Percentiles rank a stretch among this genome's conserved stretches.
Conservation (phyloP, 2,113 vertebrate genomes). For the Leuciscus idus region DNA sequence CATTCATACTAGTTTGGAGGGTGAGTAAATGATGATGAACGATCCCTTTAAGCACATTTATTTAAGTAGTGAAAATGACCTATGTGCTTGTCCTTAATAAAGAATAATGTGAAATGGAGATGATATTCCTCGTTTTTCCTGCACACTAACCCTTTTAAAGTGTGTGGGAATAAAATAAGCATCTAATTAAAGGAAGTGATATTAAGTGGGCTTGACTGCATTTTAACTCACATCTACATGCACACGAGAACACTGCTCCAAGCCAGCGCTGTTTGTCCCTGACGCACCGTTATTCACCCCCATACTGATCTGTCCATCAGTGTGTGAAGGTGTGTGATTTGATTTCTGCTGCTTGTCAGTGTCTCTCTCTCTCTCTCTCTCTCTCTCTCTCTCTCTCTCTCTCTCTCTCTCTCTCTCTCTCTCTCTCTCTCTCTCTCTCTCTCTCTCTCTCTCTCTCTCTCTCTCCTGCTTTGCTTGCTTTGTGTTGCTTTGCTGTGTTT, state of each 20-base stretch:
- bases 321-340: slow-evolving; percentile 26
- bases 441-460: not conserved
- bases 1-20: too few species aligned
- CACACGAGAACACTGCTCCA: not conserved
- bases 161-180: not conserved
- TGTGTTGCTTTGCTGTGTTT: slow-evolving; percentile 42
- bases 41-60: not conserved
- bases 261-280: not conserved
- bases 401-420: slow-evolving; percentile 39
- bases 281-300: not conserved
- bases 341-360: slow-evolving; percentile 26
- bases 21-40: not conserved
- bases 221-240: not conserved
- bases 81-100: not conserved
- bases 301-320: slow-evolving; percentile 21
- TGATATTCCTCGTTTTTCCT: not conserved
- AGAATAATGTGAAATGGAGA: not conserved
- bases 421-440: slow-evolving; percentile 7
- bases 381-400: not conserved
- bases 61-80: not conserved
- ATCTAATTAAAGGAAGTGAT: not conserved
- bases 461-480: slow-evolving; percentile 34
- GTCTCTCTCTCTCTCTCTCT: slow-evolving; percentile 31
- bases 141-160: not conserved
- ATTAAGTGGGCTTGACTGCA: not conserved